Percentiles rank a stretch among this genome's conserved stretches.
Conservation (phyloP, 2,888 invertebrate species). For the Spilosoma lubricipeda region DNA sequence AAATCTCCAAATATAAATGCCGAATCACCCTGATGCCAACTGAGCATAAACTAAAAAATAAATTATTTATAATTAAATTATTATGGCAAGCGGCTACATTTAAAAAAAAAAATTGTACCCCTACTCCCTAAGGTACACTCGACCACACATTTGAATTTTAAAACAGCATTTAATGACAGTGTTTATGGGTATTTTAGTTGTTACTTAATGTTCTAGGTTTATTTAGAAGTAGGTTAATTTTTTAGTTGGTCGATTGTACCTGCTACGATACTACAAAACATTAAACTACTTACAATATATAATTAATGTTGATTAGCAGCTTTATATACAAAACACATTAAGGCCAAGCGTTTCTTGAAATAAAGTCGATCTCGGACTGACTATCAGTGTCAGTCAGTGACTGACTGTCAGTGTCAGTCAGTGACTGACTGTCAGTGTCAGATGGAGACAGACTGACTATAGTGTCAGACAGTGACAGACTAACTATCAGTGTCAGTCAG, state of each 20-base stretch:
- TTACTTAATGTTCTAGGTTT: background rate
- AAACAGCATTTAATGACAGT: background rate
- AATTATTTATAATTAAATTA: slow-evolving; percentile 20
- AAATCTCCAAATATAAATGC: slow-evolving; percentile 33
- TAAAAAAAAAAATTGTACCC: background rate
- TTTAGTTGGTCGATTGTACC: background rate
- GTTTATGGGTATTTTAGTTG: too few species aligned
- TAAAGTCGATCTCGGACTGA: background rate
- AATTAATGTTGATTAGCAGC: background rate
- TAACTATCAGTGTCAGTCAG: too few species aligned
- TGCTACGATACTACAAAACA: background rate
- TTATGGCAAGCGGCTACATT: slow-evolving; percentile 41
- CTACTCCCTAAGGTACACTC: background rate
- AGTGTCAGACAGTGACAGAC: too few species aligned
- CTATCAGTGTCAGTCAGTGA: background rate
- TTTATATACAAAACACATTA: background rate
- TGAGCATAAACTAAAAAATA: slow-evolving; percentile 3
- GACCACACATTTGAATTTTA: too few species aligned
- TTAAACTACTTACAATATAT: background rate
- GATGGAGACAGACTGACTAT: too few species aligned
- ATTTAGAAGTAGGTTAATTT: background rate
- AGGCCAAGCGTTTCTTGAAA: background rate
- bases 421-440: too few species aligned
- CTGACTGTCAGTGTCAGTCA: too few species aligned
- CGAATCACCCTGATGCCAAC: slow-evolving; percentile 40